Evolutionary conservation across 2,113 vertebrate genomes (phyloP).

Genomic region (Muntiacus muntjak): DNA sequence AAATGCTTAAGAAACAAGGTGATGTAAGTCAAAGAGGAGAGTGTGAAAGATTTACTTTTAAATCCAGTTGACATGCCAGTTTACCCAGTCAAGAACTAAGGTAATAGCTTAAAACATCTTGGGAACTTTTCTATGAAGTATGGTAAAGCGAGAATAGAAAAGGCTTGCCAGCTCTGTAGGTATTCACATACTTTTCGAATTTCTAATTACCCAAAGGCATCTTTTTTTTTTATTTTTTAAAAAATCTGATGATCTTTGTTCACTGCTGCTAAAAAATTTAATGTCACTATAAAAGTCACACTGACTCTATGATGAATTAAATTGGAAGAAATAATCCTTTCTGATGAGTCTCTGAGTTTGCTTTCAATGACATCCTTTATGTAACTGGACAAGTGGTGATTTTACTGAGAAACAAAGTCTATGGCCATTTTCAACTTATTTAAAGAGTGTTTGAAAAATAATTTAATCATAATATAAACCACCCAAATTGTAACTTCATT

Average conservation of each 20-base stretch:
- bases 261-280: not conserved
- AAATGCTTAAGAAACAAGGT: conserved; percentile 60
- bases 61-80: conserved; percentile 59
- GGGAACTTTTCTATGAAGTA: conserved; percentile 50
- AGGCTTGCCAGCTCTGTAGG: not conserved
- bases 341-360: not conserved
- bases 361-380: not conserved
- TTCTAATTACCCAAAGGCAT: conserved; percentile 46
- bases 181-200: conserved; percentile 29
- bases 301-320: not conserved
- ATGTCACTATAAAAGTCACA: conserved; percentile 36
- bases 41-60: conserved; percentile 47
- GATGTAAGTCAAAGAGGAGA: conserved; percentile 53
- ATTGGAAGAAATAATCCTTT: not conserved
- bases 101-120: conserved; percentile 65
- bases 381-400: not conserved
- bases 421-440: not conserved
- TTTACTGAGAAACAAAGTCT: not conserved
- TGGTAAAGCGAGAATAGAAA: conserved; percentile 51
- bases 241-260: conserved; percentile 10
- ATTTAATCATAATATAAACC: not conserved
- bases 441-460: not conserved
- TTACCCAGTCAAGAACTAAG: conserved; percentile 65
- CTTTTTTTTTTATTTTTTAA: not conserved
- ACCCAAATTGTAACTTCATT: not conserved